Base-by-base conservation (phyloP, 64 coral and sea anemone genomes). In the Actinia tenebrosa region DNA sequence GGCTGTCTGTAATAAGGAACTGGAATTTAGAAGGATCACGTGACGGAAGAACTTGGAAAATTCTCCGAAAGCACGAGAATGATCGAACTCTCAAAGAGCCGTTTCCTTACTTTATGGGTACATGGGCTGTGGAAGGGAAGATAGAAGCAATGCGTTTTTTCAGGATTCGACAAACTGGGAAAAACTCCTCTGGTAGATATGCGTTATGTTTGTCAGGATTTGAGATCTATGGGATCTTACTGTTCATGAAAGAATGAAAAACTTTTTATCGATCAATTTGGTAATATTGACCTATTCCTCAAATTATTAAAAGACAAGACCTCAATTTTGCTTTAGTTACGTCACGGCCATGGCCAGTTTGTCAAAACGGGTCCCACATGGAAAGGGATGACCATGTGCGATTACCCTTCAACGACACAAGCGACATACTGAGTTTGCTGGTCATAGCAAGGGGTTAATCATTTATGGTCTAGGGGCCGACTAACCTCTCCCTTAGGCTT, bases 11-110 rank as follows among this genome's bases (percentile, higher is more conserved):
- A 54, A 77, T 95, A 56, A 80, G 90, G 62, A 95, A 92, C 72
- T 95, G 90, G 94, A 91, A 85, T 0, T 84, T 95, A 0, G 94
- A 95, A 83, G 90, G 94, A n/a, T 95, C 94, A 66, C 66, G 91
- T 60, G 94, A 96, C 54, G 91, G 88, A 42, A 77, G 88, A 10
- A 90, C 17, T 23, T 96, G 94, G 94, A 85, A 82, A 66, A 66
- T 88, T 45, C 71, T 96, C 53, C 92, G 82, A 50, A 90, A 43
- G 15, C 94, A 96, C 59, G 91, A 92, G 46, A 93, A 96, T 81
- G 94, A 96, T 88, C 91, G 88, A 14, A 90, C 91, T 10, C 50
- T 96, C 47, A 96, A 90, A 62, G 88, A 88, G 0, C 71, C 91
- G 19, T 93, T 78, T 27, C 94, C 94, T 15, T 96, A 89, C 52